Evolutionary conservation across 37 sponge, comb jelly and placozoan genomes (phyloP).

Genomic region (Ephydatia muelleri): DNA sequence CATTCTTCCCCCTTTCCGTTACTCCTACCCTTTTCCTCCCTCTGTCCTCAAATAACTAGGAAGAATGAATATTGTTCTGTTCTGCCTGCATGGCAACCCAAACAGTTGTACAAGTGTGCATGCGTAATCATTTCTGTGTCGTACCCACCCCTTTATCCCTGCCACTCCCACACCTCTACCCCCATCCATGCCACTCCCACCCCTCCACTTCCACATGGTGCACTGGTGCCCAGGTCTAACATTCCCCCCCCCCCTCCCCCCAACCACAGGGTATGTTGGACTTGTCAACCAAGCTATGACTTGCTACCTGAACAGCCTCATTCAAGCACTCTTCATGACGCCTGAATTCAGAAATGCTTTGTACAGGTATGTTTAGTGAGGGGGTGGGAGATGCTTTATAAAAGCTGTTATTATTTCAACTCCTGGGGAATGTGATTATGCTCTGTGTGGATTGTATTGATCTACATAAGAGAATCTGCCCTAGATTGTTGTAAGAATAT

Average conservation of each 20-base stretch:
- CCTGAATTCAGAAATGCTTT: conserved; percentile 95
- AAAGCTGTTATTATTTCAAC: background rate
- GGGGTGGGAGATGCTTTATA: background rate
- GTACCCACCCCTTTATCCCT: background rate
- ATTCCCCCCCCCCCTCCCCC: too few species aligned
- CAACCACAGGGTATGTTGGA: conserved; percentile 84
- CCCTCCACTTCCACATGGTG: background rate
- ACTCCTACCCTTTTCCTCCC: too few species aligned
- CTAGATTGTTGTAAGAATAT: background rate
- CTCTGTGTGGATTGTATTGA: background rate
- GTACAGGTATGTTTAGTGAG: conserved; percentile 64
- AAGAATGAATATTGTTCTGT: too few species aligned
- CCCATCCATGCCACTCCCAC: background rate
- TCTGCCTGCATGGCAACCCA: too few species aligned
- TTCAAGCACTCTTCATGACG: conserved; percentile 94
- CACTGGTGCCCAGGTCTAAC: too few species aligned
- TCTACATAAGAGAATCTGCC: background rate
- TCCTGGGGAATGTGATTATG: background rate
- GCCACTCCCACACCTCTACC: background rate
- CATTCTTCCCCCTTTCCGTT: too few species aligned
- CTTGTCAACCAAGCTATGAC: conserved; percentile 98
- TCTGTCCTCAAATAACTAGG: too few species aligned
- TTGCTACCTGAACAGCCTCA: conserved; percentile 94
- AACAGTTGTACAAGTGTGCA: background rate
- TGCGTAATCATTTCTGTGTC: conserved; percentile 9